Percentiles rank a stretch among this genome's conserved stretches.
phyloP scores from a whole-genome alignment of 2,888 invertebrate species.

The Zygogramma bicolorata region DNA sequence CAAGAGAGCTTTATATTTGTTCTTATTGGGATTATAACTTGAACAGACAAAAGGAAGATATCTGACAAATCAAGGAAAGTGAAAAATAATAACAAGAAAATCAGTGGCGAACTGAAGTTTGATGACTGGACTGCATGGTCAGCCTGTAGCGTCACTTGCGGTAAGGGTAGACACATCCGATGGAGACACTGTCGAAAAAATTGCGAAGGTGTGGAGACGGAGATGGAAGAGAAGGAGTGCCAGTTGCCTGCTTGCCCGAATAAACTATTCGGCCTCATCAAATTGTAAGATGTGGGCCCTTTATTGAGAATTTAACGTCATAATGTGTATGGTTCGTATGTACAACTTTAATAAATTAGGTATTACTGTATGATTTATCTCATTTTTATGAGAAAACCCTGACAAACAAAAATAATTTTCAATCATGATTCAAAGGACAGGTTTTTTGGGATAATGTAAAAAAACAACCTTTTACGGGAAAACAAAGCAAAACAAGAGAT shows the following conservation, averaged over 20 bases:
- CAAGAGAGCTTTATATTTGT: too few relatives aligned
- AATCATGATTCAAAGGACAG: too few relatives aligned
- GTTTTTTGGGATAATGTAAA: too few relatives aligned
- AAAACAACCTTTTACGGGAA: too few relatives aligned
- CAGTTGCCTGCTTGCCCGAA: constrained; percentile 67
- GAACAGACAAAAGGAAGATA: not conserved
- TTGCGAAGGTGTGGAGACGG: constrained; percentile 66
- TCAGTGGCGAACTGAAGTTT: constrained; percentile 58
- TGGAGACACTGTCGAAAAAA: constrained; percentile 69
- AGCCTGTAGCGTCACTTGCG: constrained; percentile 75
- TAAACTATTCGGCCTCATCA: constrained; percentile 62
- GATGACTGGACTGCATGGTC: constrained; percentile 73
- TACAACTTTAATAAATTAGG: not conserved
- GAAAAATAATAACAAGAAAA: constrained; percentile 8
- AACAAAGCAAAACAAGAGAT: too few relatives aligned
- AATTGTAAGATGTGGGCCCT: constrained; percentile 39
- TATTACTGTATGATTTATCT: not conserved
- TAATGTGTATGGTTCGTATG: not conserved
- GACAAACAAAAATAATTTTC: too few relatives aligned
- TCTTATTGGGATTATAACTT: not conserved
- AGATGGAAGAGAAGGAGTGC: constrained; percentile 69
- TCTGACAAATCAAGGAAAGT: not conserved
- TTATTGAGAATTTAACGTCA: not conserved
- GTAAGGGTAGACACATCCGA: constrained; percentile 72
- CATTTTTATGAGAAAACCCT: not conserved